A percentile compares a stretch with the other conserved stretches of the same genome.
Conservation (phyloP, 1,140 invertebrate species). For the Dysdera silvatica region DNA sequence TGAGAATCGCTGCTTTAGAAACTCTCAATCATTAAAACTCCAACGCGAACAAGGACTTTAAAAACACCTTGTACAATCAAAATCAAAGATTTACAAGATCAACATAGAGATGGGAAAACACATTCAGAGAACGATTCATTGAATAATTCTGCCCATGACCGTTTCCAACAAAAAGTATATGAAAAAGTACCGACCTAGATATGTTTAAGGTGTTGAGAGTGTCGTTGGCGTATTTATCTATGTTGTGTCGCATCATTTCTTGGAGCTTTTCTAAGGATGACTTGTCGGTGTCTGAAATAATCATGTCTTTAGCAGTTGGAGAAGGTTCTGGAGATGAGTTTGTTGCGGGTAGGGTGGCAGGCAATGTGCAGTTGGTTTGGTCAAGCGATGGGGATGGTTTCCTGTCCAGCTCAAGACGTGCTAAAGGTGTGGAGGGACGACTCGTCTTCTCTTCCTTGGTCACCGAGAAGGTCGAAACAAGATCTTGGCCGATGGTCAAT, state of each 20-base stretch:
- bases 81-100: no score
- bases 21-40: no score
- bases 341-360: neutral
- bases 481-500: constrained; percentile 63
- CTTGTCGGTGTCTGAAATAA: constrained; percentile 1
- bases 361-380: neutral
- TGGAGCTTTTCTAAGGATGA: constrained; percentile 62
- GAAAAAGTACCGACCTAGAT: no score
- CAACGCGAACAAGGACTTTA: no score
- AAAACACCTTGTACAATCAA: no score
- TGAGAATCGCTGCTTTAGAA: no score
- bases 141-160: no score
- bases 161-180: no score
- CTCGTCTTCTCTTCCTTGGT: constrained; percentile 39
- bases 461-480: constrained; percentile 56
- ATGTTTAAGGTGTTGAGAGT: constrained; percentile 91
- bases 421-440: constrained; percentile 14
- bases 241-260: constrained; percentile 84
- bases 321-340: constrained; percentile 12
- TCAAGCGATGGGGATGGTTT: constrained; percentile 2
- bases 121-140: no score
- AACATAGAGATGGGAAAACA: no score
- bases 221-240: constrained; percentile 87
- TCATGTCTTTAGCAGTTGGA: constrained; percentile 3
- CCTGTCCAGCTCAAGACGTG: constrained; percentile 3